These are phyloP conservation scores for Caenorhabditis becei DNA, from an alignment of 2,888 invertebrate genomes.

Conservation along the genomic window DNA sequence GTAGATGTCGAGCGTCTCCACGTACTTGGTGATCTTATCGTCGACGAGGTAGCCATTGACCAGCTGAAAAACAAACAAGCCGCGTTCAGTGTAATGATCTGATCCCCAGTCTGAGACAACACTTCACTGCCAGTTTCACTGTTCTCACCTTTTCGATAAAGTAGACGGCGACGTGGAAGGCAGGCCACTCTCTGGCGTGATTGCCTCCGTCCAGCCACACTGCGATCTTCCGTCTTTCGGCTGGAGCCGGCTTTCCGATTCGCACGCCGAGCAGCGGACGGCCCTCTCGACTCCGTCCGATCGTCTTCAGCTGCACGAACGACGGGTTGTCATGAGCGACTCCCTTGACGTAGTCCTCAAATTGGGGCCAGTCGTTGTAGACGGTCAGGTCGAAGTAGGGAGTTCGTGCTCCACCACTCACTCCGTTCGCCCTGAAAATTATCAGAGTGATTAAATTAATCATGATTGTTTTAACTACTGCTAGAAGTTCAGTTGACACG, in stretches of 20 bases:
- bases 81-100: neutral
- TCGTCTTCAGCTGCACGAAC: constrained; percentile 71
- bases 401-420: constrained; percentile 50
- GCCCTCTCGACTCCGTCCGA: constrained; percentile 73
- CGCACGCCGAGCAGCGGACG: constrained; percentile 73
- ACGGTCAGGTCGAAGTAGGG: constrained; percentile 69
- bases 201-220: constrained; percentile 81
- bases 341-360: constrained; percentile 70
- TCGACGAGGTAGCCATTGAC: constrained; percentile 73
- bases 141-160: constrained; percentile 78
- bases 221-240: constrained; percentile 71
- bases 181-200: constrained; percentile 81
- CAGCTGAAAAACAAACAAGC: constrained; percentile 55
- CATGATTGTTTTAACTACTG: neutral
- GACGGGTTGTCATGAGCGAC: constrained; percentile 73
- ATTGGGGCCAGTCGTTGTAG: constrained; percentile 77
- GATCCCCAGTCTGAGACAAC: neutral
- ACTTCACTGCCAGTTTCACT: constrained; percentile 1
- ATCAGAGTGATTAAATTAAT: too few species aligned
- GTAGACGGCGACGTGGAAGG: constrained; percentile 79
- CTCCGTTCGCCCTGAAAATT: constrained; percentile 15
- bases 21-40: constrained; percentile 72
- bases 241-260: constrained; percentile 66
- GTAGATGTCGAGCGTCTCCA: constrained; percentile 77
- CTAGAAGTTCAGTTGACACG: neutral